Percentiles rank a stretch among this genome's conserved stretches.
phyloP scores from a whole-genome alignment of 2,888 invertebrate species.

The Troilus luridus region DNA sequence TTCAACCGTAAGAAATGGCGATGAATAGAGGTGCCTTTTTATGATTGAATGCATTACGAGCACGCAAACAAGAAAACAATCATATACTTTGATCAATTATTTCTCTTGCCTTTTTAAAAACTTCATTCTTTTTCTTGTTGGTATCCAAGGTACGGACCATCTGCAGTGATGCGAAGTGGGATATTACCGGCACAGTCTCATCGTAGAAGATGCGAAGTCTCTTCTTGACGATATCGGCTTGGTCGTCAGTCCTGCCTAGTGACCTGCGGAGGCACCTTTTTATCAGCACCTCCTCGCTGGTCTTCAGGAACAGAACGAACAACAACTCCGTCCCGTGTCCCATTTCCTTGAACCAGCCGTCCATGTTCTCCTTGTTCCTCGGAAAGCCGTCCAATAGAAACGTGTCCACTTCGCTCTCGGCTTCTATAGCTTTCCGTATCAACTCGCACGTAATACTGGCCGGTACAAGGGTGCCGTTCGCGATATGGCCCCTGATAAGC shows the following conservation, averaged over 20 bases:
- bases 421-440: not conserved
- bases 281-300: not conserved
- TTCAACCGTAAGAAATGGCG: no score
- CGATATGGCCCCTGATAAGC: not conserved
- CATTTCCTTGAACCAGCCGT: constrained; percentile 2
- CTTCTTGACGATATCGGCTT: not conserved
- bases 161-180: not conserved
- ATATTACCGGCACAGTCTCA: not conserved
- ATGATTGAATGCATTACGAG: no score
- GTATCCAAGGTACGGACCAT: not conserved
- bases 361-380: constrained; percentile 33
- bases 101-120: not conserved
- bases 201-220: not conserved
- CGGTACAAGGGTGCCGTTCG: not conserved
- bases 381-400: not conserved
- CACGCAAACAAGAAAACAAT: not conserved
- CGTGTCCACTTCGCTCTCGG: not conserved
- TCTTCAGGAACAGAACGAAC: not conserved
- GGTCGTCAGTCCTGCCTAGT: not conserved
- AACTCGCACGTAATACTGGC: not conserved
- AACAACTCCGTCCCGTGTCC: not conserved
- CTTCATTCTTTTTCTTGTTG: not conserved
- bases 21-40: no score
- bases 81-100: constrained; percentile 17
- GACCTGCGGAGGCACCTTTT: not conserved